Conservation (phyloP, 2,797 vertebrate genomes). For the Setipinna tenuifilis region DNA sequence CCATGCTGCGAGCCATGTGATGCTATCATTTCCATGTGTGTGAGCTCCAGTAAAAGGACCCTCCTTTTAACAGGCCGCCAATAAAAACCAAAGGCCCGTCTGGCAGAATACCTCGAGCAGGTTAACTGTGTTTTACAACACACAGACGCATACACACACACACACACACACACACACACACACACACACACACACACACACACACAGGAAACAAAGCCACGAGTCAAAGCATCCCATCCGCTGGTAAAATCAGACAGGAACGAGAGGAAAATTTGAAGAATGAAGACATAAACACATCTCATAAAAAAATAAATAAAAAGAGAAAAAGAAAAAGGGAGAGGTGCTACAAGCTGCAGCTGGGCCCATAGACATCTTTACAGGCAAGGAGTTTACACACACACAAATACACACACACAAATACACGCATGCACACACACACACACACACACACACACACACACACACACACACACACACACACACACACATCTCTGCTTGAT, state of each 20-base stretch:
- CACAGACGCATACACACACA: background rate
- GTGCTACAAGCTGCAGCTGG: background rate
- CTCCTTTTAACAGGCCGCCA: background rate
- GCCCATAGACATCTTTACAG: background rate
- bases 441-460: too few species aligned
- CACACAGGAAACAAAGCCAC: conserved; percentile 13
- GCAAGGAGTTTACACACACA: background rate
- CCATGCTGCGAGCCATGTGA: background rate
- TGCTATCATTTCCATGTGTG: conserved; percentile 20
- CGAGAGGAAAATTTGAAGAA: conserved; percentile 5
- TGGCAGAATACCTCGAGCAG: background rate
- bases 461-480: too few species aligned
- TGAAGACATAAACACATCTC: background rate
- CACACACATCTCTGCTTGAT: background rate
- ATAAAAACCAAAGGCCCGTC: background rate
- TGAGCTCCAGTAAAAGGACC: background rate
- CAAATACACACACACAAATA: too few species aligned
- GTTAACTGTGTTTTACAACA: background rate
- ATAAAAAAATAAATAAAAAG: background rate
- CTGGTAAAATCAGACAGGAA: background rate
- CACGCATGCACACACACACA: too few species aligned
- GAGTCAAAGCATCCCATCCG: background rate
- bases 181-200: conserved; percentile 1
- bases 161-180: conserved; percentile 12
- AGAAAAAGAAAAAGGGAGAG: background rate